Evolutionary conservation across 1,140 invertebrate species (phyloP).

Genomic region (Monomorium pharaonis): DNA sequence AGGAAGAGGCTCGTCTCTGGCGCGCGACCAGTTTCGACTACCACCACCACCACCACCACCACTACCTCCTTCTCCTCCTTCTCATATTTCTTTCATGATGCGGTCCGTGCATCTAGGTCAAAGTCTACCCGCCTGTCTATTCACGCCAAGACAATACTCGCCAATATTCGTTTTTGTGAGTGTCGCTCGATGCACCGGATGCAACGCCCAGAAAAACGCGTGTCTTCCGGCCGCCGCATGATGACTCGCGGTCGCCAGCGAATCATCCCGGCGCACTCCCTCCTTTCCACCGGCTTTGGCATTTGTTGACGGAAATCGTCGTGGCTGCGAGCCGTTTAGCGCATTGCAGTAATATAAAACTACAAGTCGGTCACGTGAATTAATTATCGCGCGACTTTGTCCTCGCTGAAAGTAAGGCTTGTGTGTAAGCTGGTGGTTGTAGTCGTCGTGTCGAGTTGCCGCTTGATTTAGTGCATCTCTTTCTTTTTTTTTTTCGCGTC

Average conservation of each 20-base stretch:
- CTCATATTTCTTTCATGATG: slow-evolving; percentile 13
- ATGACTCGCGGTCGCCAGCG: neutral
- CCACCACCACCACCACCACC: neutral
- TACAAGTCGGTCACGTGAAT: slow-evolving; percentile 56
- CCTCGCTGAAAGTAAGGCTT: slow-evolving; percentile 31
- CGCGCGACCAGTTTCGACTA: slow-evolving; percentile 10
- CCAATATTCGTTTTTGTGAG: slow-evolving; percentile 22
- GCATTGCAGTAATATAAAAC: slow-evolving; percentile 60
- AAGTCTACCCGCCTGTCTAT: slow-evolving; percentile 11
- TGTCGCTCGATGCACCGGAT: neutral
- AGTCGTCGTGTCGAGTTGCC: slow-evolving; percentile 10
- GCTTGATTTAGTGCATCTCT: slow-evolving; percentile 1
- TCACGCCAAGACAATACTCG: neutral
- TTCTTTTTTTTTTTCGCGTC: neutral
- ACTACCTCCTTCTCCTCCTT: neutral
- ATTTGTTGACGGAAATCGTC: slow-evolving; percentile 42
- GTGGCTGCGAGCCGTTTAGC: slow-evolving; percentile 12
- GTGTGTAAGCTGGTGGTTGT: neutral
- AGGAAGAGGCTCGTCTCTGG: neutral
- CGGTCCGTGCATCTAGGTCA: slow-evolving; percentile 22
- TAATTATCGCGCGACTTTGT: slow-evolving; percentile 46
- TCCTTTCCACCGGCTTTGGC: neutral
- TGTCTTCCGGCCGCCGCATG: neutral
- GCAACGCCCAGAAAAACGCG: neutral
- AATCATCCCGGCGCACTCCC: neutral